Evolutionary conservation across 2,113 vertebrate species (phyloP), one percentile per base, ranked within the genome.

Genomic region (Pungitius pungitius): DNA sequence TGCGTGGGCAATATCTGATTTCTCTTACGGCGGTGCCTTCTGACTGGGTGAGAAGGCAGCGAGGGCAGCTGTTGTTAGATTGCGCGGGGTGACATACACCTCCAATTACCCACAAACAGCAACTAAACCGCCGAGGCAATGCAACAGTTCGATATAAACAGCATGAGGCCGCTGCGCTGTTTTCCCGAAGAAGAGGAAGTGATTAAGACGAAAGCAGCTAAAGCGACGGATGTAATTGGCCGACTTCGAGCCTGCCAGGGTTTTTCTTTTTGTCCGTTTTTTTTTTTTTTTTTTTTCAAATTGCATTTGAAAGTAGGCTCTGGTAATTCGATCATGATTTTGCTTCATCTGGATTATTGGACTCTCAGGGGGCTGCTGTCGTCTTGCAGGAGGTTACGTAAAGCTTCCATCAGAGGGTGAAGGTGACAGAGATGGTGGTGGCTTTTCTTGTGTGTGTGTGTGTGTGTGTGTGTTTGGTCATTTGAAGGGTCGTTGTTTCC

Each of bases 261-360:
- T 22, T 63, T 52, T 37, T 60, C 58, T 55, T 22, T n/a, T 18
- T 8, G n/a, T n/a, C n/a, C n/a, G n/a, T 43, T 60, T 62, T 55
- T 22, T n/a, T 18, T 8, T 49, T 3, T 27, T n/a, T 80, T 77
- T 30, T 65, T 49, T 37, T 40, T 13, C 35, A 81, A 86, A 90
- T 83, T 79, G 68, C 18, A 61, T 82, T 85, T 78, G 67, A 73
- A 65, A 49, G 22, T 60, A 72, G 52, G 27, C 13, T 40, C 40
- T 47, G 52, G 75, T 83, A 85, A 90, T 88, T 77, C 69, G 65
- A 87, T 89, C 75, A 77, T 58, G 33, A 79, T 82, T 84, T 49
- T 69, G 45, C 84, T 88, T 83, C 52, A 40, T 45, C 47, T 39
- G 56, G 56, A 76, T 81, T 22, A 81, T 73, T 77, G 47, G 33